Evolutionary conservation across 2,888 invertebrate genomes (phyloP), one percentile per base, ranked within the genome.

Genomic region (Heteromyza rotundicornis): DNA sequence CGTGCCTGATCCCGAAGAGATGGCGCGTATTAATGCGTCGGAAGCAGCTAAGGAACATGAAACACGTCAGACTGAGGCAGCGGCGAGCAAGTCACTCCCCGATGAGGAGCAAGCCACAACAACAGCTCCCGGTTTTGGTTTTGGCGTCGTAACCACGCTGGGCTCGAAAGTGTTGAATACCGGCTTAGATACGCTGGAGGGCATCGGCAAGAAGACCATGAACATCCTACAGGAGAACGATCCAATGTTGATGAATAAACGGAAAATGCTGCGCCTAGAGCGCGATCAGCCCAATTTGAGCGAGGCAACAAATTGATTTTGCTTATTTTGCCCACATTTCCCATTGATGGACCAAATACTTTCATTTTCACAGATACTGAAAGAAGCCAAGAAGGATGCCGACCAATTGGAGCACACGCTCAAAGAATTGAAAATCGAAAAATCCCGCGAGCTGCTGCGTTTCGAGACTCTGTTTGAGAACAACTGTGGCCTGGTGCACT

Each of bases 171-270:
- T 94, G 0, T 86, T 94, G 68, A 86, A 89, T 16, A 92, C 92
- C 0, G 92, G 94, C 19, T 83, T 94, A 22, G 96, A 94, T 77
- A 96, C 96, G 0, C 83, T 97, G 52, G 97, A 97, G 83, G 91
- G 92, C 0, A 92, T 97, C 68, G 97, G 97, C 7, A 96, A 96
- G 80, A 96, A 96, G 80, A 97, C 96, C 0, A 95, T 96, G 90
- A 92, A 94, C 77, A 94, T 94, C 0, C 84, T 96, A 1, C 95
- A 95, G 80, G 95, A 96, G 62, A 95, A 95, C 24, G 96, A 96
- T 82, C 95, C 95, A 0, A 92, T 95, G 0, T 82, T 95, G 16
- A 91, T 90, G 70, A 92, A 92, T 74, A 78, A 85, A 84, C 67
- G 86, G 80, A 73, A 86, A 83, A 0, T 87, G 80, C 70, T 77